Base-by-base conservation (phyloP, 2,113 vertebrate genomes). In the Lathamus discolor region DNA sequence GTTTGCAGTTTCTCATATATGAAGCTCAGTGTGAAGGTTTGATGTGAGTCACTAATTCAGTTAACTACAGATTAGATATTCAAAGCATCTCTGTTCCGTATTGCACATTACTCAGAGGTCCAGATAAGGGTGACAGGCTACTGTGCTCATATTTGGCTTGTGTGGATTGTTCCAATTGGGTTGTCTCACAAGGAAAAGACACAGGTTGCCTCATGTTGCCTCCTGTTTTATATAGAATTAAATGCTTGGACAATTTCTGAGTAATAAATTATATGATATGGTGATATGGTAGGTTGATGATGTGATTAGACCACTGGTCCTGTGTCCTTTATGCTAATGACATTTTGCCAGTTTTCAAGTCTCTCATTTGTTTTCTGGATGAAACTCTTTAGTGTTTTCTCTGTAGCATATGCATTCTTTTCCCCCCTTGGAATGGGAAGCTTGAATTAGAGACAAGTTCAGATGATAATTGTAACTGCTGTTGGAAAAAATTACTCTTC, bases 391-490 rank as follows among this genome's bases (percentile, higher is more conserved):
- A 22, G 6, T 48, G 9, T 72, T 95, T 43, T 90, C 25, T 67
- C 33, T 54, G 3, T 22, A 78, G 13, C 2, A 0, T 18, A 3
- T n/a, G 7, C 35, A 3, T 43, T 68, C 35, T 44, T n/a, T 55
- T 16, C 64, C 29, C n/a, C 37, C 29, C 69, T 82, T 55, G 35
- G 35, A 82, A 64, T 37, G 13, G 12, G 27, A 90, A 20, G 9
- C 35, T 68, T 83, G 44, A 57, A 76, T 85, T 79, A 69, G 41
- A 89, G n/a, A 46, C 39, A 69, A 72, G n/a, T 79, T 79, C n/a
- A 81, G 66, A 51, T 76, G 29, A 31, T 37, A 57, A 78, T 81
- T 67, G 10, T 86, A 88, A 69, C 43, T 88, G 37, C 27, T 92
- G 6, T 41, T 55, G 63, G 57, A 76, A 87, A 76, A 90, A 57